Evolutionary conservation across 2,888 invertebrate species (phyloP), one percentile per base, ranked within the genome.

Genomic region (Metalampra italica): DNA sequence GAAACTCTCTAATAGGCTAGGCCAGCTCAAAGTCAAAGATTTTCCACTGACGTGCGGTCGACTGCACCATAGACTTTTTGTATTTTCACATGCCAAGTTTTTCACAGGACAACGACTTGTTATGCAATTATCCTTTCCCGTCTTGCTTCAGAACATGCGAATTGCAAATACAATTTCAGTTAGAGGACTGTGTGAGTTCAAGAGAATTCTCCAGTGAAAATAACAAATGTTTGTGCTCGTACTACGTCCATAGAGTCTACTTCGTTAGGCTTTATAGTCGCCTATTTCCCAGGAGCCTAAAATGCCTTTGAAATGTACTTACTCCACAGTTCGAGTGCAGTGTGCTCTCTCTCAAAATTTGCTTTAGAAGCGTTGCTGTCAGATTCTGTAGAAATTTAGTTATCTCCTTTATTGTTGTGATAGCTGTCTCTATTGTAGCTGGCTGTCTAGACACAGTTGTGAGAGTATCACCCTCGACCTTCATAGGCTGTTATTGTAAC

Each of bases 261-360:
- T 38, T 37, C 38, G 36, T 36, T 36, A 36, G 36, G 36, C 9
- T 32, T 32, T 32, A 32, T 36, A 45, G 45, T 22, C 13, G 30
- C 46, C 15, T 40, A 46, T 46, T 38, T 30, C 46, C 46, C 40
- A 40, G 11, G 46, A 32, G 46, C 40, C 40, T n/a, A n/a, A n/a
- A n/a, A 1, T 36, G 36, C n/a, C n/a, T 36, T 36, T 36, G 36
- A 36, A 36, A 36, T 36, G n/a, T 3, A 8, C 32, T 36, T n/a
- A n/a, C 7, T 2, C 7, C n/a, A n/a, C 36, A 3, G 32, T 32
- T 32, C 7, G 36, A 36, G 7, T 36, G 36, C n/a, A n/a, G 2
- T 36, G 36, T 36, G 9, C 7, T n/a, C 36, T 2, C 36, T 22
- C 22, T 22, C 3, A 22, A 22, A 22, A 22, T 22, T 22, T 22